Percentiles rank a stretch among this genome's conserved stretches.
phyloP scores from a whole-genome alignment of 2,113 vertebrate genomes.

The Salvelinus namaycush region DNA sequence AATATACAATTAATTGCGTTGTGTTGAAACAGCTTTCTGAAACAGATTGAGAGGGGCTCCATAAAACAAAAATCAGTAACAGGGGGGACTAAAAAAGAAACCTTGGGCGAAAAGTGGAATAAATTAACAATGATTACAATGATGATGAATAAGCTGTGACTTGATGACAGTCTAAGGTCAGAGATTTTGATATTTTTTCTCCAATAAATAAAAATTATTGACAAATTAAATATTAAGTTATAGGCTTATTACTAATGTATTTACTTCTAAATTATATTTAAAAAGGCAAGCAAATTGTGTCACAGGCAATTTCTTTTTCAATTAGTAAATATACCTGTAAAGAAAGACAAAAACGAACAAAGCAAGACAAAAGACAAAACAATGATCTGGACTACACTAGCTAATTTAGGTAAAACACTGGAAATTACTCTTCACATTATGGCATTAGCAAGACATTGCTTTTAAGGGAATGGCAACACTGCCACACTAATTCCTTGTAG shows the following conservation, averaged over 20 bases:
- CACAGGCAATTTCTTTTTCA: conserved; percentile 49
- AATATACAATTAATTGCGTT: conserved; percentile 15
- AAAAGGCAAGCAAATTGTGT: conserved; percentile 60
- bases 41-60: conserved; percentile 27
- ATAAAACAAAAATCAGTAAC: conserved; percentile 30
- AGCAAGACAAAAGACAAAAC: conserved; percentile 19
- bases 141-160: conserved; percentile 41
- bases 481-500: conserved; percentile 36
- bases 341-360: conserved; percentile 35
- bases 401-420: conserved; percentile 48
- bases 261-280: conserved; percentile 52
- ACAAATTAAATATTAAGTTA: conserved; percentile 74
- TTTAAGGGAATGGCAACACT: conserved; percentile 19
- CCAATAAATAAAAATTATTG: conserved; percentile 76
- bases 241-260: conserved; percentile 53
- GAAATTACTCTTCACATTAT: conserved; percentile 42
- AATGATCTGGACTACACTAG: conserved; percentile 60
- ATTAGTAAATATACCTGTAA: conserved; percentile 43
- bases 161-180: conserved; percentile 13
- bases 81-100: conserved; percentile 29
- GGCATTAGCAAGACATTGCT: conserved; percentile 31
- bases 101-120: conserved; percentile 46
- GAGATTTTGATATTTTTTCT: conserved; percentile 54
- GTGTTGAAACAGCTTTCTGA: conserved; percentile 23
- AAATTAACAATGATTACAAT: conserved; percentile 57